These are phyloP conservation scores for Sipha flava DNA, from an alignment of 1,140 invertebrate species.

Conservation along the genomic window DNA sequence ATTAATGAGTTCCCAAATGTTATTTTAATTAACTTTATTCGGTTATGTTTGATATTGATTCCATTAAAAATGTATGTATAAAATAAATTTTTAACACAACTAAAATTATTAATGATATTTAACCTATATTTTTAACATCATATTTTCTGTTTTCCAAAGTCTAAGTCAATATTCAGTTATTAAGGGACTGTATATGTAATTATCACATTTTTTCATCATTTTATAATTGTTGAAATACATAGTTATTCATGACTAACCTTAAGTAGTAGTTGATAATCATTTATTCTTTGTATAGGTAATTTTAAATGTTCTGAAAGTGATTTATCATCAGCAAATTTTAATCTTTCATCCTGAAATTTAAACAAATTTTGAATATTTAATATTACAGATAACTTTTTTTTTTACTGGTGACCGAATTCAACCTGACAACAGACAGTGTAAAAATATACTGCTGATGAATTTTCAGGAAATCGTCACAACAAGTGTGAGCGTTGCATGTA, in stretches of 20 bases:
- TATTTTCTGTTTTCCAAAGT: no score
- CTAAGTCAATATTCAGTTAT: no score
- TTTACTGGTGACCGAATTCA: slow-evolving; percentile 20
- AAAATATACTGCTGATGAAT: slow-evolving; percentile 31
- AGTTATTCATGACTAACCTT: slow-evolving; percentile 52
- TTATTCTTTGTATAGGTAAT: slow-evolving; percentile 87
- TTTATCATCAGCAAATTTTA: slow-evolving; percentile 79
- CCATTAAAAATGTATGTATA: no score
- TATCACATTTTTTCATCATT: no score
- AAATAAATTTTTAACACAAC: no score
- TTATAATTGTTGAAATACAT: no score
- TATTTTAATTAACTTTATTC: no score
- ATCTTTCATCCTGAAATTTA: slow-evolving; percentile 63
- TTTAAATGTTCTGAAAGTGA: slow-evolving; percentile 81
- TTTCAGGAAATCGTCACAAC: slow-evolving; percentile 29
- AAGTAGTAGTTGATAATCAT: slow-evolving; percentile 90
- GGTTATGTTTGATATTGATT: no score
- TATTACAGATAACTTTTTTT: not conserved
- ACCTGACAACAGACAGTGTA: slow-evolving; percentile 23
- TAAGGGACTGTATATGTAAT: no score
- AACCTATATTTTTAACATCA: no score
- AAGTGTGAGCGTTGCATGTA: slow-evolving; percentile 24
- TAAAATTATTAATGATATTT: no score
- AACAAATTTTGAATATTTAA: not conserved
- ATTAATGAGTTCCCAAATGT: no score